Percentiles rank a stretch among this genome's conserved stretches.
Conservation (phyloP, 2,113 vertebrate species). For the Sebastes fasciatus region DNA sequence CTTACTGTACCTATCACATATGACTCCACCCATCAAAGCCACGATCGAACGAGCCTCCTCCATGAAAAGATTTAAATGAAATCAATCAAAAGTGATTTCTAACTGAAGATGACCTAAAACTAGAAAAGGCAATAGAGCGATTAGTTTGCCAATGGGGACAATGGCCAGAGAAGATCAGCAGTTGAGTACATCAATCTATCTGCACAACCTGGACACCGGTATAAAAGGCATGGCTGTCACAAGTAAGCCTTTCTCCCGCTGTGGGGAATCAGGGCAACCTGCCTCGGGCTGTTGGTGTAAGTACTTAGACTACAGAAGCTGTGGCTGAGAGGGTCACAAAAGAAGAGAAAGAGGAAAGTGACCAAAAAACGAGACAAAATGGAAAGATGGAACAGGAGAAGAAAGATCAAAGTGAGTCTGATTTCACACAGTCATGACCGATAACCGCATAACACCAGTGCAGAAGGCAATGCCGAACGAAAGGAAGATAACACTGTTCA, state of each 20-base stretch:
- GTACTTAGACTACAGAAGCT: constrained; percentile 57
- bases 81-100: constrained; percentile 12
- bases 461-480: not conserved
- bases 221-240: constrained; percentile 50
- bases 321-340: constrained; percentile 53
- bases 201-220: constrained; percentile 36
- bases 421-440: constrained; percentile 30
- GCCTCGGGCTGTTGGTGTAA: constrained; percentile 66
- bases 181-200: constrained; percentile 41
- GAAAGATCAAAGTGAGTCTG: constrained; percentile 42
- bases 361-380: constrained; percentile 39
- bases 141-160: constrained; percentile 5
- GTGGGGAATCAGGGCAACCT: constrained; percentile 67
- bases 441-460: not conserved
- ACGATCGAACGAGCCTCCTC: not conserved
- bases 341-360: constrained; percentile 38
- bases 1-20: constrained; percentile 11
- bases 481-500: not conserved
- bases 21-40: constrained; percentile 23
- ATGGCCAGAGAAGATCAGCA: constrained; percentile 28
- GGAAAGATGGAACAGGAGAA: constrained; percentile 25
- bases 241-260: constrained; percentile 38
- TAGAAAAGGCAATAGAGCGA: not conserved
- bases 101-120: not conserved
- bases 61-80: not conserved